phyloP scores from a whole-genome alignment of 2,888 invertebrate species.

The Brenthis ino region DNA sequence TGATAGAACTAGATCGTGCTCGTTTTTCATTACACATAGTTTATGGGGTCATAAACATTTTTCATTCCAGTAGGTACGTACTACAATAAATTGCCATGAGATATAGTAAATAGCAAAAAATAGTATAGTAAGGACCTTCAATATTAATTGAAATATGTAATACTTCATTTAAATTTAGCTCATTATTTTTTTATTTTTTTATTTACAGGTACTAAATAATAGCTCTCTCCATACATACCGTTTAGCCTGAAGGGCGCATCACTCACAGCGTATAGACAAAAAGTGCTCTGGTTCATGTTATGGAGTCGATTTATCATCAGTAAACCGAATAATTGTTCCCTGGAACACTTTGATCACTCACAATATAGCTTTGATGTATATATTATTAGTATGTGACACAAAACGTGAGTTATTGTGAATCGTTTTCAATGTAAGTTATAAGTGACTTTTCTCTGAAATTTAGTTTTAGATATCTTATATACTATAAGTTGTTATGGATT shows the following conservation, averaged over 20 bases:
- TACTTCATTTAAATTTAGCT: neutral
- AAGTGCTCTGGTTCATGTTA: slow-evolving; percentile 58
- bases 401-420: neutral
- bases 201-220: slow-evolving; percentile 9
- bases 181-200: neutral
- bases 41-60: too few relatives aligned
- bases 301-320: slow-evolving; percentile 61
- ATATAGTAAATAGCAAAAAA: neutral
- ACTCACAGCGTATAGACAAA: slow-evolving; percentile 53
- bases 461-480: neutral
- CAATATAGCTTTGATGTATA: slow-evolving; percentile 36
- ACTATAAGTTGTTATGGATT: too few relatives aligned
- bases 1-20: neutral
- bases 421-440: neutral
- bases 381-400: neutral
- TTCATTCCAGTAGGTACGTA: too few relatives aligned
- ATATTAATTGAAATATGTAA: too few relatives aligned
- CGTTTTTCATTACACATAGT: too few relatives aligned
- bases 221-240: slow-evolving; percentile 39
- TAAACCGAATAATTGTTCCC: slow-evolving; percentile 57
- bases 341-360: slow-evolving; percentile 53
- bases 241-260: slow-evolving; percentile 48
- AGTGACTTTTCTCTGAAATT: neutral
- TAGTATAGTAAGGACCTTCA: too few relatives aligned
- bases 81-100: too few relatives aligned